Evolutionary conservation across 64 coral and sea anemone species (phyloP).

Genomic region (Orbicella faveolata): DNA sequence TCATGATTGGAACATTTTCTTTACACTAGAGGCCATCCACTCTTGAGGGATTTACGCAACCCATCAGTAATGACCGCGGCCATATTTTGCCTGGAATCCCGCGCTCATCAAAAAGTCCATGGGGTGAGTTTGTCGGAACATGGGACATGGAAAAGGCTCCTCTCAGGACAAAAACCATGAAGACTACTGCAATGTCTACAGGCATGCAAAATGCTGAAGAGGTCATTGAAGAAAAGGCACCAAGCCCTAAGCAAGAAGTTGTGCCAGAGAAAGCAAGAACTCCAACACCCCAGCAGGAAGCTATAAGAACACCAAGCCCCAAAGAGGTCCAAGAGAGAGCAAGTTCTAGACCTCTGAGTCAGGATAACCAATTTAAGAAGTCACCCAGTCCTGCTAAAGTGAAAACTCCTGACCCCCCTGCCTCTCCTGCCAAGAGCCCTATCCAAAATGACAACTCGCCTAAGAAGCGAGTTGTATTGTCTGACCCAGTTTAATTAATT

Average conservation of each 20-base stretch:
- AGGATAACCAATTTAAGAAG: slow-evolving; percentile 40
- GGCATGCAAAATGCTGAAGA: neutral
- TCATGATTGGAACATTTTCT: neutral
- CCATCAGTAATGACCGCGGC: slow-evolving; percentile 84
- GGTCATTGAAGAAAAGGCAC: neutral
- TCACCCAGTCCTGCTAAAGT: slow-evolving; percentile 49
- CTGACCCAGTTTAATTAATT: neutral
- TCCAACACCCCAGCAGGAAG: slow-evolving; percentile 41
- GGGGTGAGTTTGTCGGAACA: slow-evolving; percentile 94
- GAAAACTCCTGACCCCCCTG: slow-evolving; percentile 21
- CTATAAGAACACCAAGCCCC: slow-evolving; percentile 61
- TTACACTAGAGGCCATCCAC: slow-evolving; percentile 80
- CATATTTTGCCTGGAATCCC: slow-evolving; percentile 87
- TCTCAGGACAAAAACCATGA: slow-evolving; percentile 73
- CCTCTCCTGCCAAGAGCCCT: slow-evolving; percentile 12
- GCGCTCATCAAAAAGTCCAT: slow-evolving; percentile 74
- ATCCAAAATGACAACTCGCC: neutral
- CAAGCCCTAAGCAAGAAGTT: slow-evolving; percentile 8
- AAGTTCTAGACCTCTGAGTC: slow-evolving; percentile 52
- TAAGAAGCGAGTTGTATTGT: neutral
- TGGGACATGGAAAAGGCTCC: slow-evolving; percentile 87
- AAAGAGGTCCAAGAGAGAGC: slow-evolving; percentile 16
- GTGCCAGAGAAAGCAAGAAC: slow-evolving; percentile 7
- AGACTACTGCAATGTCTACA: slow-evolving; percentile 59
- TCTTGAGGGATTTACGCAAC: slow-evolving; percentile 86